Base-by-base conservation (phyloP, 23 tunicate genomes). In the Ciona savignyi region DNA sequence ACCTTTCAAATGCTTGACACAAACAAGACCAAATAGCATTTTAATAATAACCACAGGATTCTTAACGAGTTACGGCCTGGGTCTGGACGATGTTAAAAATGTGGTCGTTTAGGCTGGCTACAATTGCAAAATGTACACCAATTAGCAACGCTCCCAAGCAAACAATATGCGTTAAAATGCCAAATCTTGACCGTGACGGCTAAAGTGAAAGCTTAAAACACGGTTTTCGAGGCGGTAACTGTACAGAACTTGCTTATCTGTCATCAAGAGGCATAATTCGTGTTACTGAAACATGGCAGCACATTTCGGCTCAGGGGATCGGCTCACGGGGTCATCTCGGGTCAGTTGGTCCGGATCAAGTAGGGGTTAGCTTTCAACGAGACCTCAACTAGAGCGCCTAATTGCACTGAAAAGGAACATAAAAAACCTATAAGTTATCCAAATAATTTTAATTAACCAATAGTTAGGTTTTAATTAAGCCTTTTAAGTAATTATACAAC, bases 291-390 rank as follows among this genome's bases (percentile, higher is more conserved):
- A 42, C 56, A 42, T 9, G 11, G 11, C 15, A 15, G 56, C 15
- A 42, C 56, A 42, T 6, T 42, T 42, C 15, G 56, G 56, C 56
- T 42, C 56, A 42, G 15, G 56, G 56, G 56, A 9, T 42, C 9
- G 56, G 56, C 56, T 42, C 11, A 9, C 15, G 9, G 56, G 15
- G 56, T 42, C 56, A 42, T 15, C 15, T 42, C 56, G 56, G 56
- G 56, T 42, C 56, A 42, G 11, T 15, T 9, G 11, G 11, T 42
- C 15, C 15, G 15, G 56, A 15, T 42, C 56, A 15, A 42, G 15
- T 42, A 42, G 56, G 56, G 56, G 56, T 42, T 42, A 42, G 56
- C 56, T 42, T 42, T 42, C 56, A 42, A 42, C 56, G 56, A 42
- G 56, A 15, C 15, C 9, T 9, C 9, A 42, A 42, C 56, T 42